A percentile compares a stretch with the other conserved stretches of the same genome.
These are phyloP conservation scores for Cryptomyrus ogoouensis DNA, from an alignment of 2,113 vertebrate genomes.

Conservation along the genomic window DNA sequence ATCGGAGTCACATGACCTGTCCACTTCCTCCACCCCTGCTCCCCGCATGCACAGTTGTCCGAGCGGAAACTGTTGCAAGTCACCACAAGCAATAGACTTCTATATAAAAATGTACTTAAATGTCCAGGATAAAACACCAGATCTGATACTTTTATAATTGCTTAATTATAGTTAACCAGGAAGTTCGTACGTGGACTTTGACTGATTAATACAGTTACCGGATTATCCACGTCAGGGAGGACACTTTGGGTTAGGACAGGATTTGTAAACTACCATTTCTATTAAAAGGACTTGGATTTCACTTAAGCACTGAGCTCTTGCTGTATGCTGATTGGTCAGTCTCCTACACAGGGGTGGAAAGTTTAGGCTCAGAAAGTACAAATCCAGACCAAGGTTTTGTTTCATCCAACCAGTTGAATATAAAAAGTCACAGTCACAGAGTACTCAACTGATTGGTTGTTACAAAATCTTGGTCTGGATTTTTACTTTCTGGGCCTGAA, in stretches of 20 bases:
- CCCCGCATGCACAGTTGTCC: constrained; percentile 69
- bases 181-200: background rate
- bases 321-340: background rate
- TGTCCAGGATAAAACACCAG: too few species aligned
- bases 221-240: background rate
- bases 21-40: constrained; percentile 77
- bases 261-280: background rate
- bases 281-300: background rate
- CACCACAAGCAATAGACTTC: background rate
- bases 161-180: background rate
- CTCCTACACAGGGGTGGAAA: background rate
- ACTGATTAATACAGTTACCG: background rate
- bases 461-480: background rate
- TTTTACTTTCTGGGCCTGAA: background rate
- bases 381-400: background rate
- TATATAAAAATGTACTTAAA: background rate
- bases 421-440: background rate
- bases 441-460: background rate
- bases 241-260: background rate
- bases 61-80: constrained; percentile 63
- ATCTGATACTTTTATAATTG: background rate
- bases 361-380: background rate
- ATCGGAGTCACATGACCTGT: constrained; percentile 82
- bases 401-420: background rate
- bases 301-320: background rate